Base-by-base conservation (phyloP, 2,113 vertebrate genomes). In the Catagonus wagneri region DNA sequence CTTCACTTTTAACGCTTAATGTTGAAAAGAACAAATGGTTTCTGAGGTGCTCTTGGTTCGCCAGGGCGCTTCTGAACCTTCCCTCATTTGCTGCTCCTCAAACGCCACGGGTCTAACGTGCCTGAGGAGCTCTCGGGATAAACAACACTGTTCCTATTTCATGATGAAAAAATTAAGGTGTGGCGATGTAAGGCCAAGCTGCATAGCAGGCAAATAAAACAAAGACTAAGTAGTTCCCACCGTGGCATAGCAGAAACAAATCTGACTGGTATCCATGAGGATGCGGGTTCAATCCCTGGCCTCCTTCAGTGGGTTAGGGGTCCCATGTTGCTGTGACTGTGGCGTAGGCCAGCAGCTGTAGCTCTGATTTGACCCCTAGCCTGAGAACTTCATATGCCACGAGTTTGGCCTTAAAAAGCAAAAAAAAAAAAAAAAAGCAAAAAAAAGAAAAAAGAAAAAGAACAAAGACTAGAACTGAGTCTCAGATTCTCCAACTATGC, bases 91-190 rank as follows among this genome's bases (percentile, higher is more conserved):
- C 7, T 52, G 58, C 16, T 61, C 32, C n/a, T 36, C 4, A 52
- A 10, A 76, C 0, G 0, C 25, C 58, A 65, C 4, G 27, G 71
- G 83, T 63, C 34, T 60, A 19, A 19, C 0, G 6, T 52, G 56
- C 23, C 15, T 29, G 8, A 22, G 44, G 52, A 23, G 7, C 22
- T 44, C 56, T 44, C 3, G 0, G n/a, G 22, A 16, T 17, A 39
- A 76, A 65, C 3, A 58, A 36, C n/a, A 16, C 22, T 63, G 3
- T 36, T 23, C 2, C 0, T 10, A 32, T 19, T 34, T 74, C n/a
- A 17, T 1, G 22, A 29, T 14, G 36, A 79, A 89, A 86, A 95
- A 61, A 61, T 25, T 25, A 19, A 90, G n/a, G n/a, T 14, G 19
- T 52, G 39, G 36, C 78, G 84, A 60, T 2, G 1, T 15, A 29